Evolutionary conservation across 1,140 invertebrate species (phyloP).

Genomic region (Cherax destructor): DNA sequence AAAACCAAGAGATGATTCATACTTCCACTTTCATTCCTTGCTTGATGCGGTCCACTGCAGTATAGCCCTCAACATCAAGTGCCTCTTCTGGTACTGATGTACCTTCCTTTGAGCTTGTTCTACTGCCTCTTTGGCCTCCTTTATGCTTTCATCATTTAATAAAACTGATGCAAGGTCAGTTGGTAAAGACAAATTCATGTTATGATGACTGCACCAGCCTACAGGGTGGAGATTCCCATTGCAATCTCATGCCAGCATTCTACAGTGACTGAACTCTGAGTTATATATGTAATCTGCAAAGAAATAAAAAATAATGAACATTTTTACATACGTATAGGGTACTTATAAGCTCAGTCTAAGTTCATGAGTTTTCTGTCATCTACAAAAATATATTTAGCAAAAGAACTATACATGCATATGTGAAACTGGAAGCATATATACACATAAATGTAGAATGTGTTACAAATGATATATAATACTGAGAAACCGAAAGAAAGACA

Average conservation of each 20-base stretch:
- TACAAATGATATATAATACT: too few species aligned
- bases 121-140: constrained; percentile 32
- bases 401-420: too few species aligned
- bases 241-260: constrained; percentile 40
- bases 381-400: too few species aligned
- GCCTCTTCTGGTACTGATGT: constrained; percentile 47
- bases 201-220: constrained; percentile 42
- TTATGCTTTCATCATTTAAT: constrained; percentile 11
- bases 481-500: too few species aligned
- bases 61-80: constrained; percentile 50
- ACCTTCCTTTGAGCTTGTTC: constrained; percentile 16
- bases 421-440: too few species aligned
- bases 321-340: too few species aligned
- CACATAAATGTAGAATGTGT: too few species aligned
- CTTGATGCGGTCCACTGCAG: constrained; percentile 58
- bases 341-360: too few species aligned
- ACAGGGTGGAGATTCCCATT: constrained; percentile 23
- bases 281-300: constrained; percentile 44
- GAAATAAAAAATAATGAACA: neutral
- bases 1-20: neutral
- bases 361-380: too few species aligned
- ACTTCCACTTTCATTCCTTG: constrained; percentile 61
- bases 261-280: constrained; percentile 17
- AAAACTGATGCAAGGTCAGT: constrained; percentile 23
- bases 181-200: neutral